phyloP scores from a whole-genome alignment of 2,113 vertebrate genomes.

The Elephantulus edwardii region DNA sequence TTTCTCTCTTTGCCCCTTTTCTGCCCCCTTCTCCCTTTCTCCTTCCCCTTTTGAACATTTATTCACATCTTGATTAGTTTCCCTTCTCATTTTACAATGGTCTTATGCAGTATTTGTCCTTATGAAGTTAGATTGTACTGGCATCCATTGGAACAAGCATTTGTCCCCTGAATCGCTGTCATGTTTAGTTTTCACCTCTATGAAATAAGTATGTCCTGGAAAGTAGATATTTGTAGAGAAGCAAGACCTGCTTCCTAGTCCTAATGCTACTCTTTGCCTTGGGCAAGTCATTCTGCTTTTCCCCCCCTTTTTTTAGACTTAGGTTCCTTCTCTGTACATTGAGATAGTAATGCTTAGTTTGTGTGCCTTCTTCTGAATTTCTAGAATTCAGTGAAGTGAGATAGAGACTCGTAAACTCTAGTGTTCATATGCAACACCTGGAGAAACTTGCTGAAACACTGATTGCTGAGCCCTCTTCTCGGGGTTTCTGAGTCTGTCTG shows the following conservation, averaged over 20 bases:
- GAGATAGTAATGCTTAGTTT: background rate
- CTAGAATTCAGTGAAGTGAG: background rate
- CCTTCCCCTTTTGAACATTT: too few species aligned
- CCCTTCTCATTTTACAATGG: too few species aligned
- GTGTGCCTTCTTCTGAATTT: background rate
- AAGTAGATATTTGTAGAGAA: background rate
- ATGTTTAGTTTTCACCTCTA: background rate
- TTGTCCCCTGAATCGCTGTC: background rate
- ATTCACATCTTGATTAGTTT: too few species aligned
- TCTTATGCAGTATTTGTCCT: too few species aligned
- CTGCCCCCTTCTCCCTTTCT: too few species aligned
- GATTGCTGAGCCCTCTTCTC: background rate
- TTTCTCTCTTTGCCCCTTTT: too few species aligned
- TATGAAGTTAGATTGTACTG: too few species aligned
- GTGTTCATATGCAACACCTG: background rate
- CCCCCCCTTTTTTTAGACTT: background rate
- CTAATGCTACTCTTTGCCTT: background rate
- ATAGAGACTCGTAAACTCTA: background rate
- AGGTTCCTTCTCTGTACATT: background rate
- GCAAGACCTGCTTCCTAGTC: background rate
- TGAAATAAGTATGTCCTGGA: background rate
- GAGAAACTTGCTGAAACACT: background rate
- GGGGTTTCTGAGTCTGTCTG: background rate
- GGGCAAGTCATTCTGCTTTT: background rate
- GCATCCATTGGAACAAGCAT: background rate